Evolutionary conservation across 2,797 vertebrate genomes (phyloP).

Genomic region (Mormyrops boulengeri): DNA sequence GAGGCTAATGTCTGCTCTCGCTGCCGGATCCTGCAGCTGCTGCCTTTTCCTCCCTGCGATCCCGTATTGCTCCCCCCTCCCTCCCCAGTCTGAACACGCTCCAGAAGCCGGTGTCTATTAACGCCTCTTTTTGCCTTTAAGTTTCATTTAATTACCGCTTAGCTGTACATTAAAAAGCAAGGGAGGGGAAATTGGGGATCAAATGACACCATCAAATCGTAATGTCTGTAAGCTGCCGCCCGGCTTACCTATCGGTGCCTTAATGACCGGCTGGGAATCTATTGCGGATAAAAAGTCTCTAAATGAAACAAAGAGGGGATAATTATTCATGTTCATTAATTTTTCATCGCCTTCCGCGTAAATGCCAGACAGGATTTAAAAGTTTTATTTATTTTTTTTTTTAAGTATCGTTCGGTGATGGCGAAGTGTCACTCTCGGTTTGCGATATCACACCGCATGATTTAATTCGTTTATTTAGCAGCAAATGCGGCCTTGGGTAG

Average conservation of each 20-base stretch:
- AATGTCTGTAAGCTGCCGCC: background rate
- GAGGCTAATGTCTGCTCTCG: slow-evolving; percentile 14
- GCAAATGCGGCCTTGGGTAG: background rate
- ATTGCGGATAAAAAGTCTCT: background rate
- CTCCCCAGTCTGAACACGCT: background rate
- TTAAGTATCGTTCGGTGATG: background rate
- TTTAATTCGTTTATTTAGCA: background rate
- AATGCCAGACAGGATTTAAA: background rate
- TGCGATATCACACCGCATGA: background rate
- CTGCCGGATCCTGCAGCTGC: background rate
- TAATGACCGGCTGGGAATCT: background rate
- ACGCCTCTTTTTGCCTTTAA: background rate
- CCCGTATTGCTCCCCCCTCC: background rate
- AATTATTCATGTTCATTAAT: background rate
- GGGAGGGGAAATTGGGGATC: background rate
- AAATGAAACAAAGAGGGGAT: background rate
- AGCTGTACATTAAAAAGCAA: background rate
- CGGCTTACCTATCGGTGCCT: background rate
- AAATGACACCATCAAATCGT: background rate
- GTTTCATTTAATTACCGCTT: background rate
- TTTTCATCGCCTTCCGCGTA: background rate
- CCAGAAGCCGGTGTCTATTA: background rate
- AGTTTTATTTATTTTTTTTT: background rate
- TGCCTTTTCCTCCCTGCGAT: background rate
- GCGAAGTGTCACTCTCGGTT: background rate